Evolutionary conservation across 2,113 vertebrate species (phyloP), one percentile per base, ranked within the genome.

Genomic region (Arvicanthis niloticus): DNA sequence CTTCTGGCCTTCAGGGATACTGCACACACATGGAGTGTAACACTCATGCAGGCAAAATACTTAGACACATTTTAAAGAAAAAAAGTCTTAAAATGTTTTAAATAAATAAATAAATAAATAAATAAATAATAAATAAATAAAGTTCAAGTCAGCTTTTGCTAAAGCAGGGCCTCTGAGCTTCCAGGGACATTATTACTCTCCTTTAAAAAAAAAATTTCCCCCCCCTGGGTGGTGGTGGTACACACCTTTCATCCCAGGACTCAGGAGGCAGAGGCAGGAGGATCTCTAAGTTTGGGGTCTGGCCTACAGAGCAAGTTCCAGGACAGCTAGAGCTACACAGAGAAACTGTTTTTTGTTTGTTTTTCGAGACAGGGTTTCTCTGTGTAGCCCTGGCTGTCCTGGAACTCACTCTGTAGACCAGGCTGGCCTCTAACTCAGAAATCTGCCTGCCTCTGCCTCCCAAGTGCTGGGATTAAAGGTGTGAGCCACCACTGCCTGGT

Each of bases 81-180:
- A 42, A 75, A 42, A 42, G n/a, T 42, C n/a, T 24, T 56, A 77
- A 84, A 84, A 84, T 26, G 0, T 40, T 40, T 60, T 40, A 82
- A 82, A 60, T 13, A 81, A 82, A 78, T 34, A 48, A 53, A 19
- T 51, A 75, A 76, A 62, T n/a, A n/a, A n/a, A n/a, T 40, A 82
- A 82, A 60, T 13, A 81, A 82, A 78, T 34, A 82, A 60, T 13
- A 81, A 82, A 78, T 34, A 48, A 53, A 19, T 51, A 75, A 76
- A 62, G 16, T 42, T 10, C 13, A 51, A 87, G 76, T 2, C 7
- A 1, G 29, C 4, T 0, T 67, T 48, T 1, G 5, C 5, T 7
- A 15, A 85, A 37, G 8, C 3, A 53, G 21, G 13, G 12, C 8
- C 19, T 31, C 16, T 68, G 17, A 26, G 13, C 89, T 87, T 26